Base-by-base conservation (phyloP, 2,888 invertebrate species). In the Hirtodrosophila alboralis region DNA sequence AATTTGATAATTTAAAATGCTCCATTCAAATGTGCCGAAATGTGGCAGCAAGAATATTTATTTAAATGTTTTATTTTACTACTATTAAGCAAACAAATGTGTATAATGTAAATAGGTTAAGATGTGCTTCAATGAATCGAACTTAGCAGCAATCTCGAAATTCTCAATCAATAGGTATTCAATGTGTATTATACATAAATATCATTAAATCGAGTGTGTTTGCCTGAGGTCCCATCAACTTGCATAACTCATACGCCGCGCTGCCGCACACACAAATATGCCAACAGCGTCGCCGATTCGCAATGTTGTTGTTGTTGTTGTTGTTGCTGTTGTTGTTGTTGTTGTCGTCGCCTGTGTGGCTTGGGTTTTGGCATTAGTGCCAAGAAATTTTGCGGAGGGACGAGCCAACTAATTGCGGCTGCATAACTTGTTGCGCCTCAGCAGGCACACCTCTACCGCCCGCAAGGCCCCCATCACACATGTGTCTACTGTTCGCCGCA, bases 361-460 rank as follows among this genome's bases (percentile, higher is more conserved):
- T 83, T 74, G 54, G 73, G 81, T 84, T 83, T 81, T 81, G 85
- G 81, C 81, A 78, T 79, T 79, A 69, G 83, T 81, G 85, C 81
- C 81, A 81, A 81, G 81, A 81, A 81, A 81, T 81, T 81, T 76
- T 60, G 74, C 56, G 56, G 64, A 61, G 69, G 75, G 67, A 67
- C 56, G 67, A 66, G 79, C 65, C 83, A 75, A 81, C 81, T 81
- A 84, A 83, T 84, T 84, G 84, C 75, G 83, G 83, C 79, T 68
- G 70, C 75, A 78, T 74, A 84, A 80, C 79, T 84, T 80, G 79
- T 80, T 80, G 79, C 79, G 68, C 76, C 47, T 48, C 49, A 38
- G 48, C 56, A 56, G 48, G 30, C 47, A 34, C 58, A 26, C 54
- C 41, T 51, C 60, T 12, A 14, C 40, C 53, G 30, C 56, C 63